A percentile compares a stretch with the other conserved stretches of the same genome.
These are phyloP conservation scores for Holothuria glaberrima DNA, from an alignment of 35 echinoderm and acorn worm genomes.

Conservation along the genomic window DNA sequence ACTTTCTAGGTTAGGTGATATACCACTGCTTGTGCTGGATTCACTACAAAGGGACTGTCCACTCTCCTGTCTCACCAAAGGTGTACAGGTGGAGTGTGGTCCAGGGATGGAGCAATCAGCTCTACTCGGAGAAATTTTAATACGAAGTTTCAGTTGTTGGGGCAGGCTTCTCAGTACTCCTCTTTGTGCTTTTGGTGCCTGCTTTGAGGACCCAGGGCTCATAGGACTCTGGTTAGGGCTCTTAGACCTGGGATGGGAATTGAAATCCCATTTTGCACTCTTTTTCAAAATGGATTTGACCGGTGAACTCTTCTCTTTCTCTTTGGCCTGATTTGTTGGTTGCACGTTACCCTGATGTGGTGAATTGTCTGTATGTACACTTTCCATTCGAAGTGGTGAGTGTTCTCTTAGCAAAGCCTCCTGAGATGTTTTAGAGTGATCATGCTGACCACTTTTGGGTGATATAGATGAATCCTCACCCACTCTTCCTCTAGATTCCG, in stretches of 20 bases:
- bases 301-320: constrained; percentile 19
- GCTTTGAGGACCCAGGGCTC: constrained; percentile 29
- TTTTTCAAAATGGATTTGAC: constrained; percentile 47
- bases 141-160: constrained; percentile 52
- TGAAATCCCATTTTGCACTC: constrained; percentile 30
- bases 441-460: constrained; percentile 1
- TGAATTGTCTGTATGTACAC: constrained; percentile 2
- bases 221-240: not conserved
- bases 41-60: constrained; percentile 84
- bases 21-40: constrained; percentile 74
- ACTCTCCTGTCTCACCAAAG: constrained; percentile 62
- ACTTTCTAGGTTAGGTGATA: constrained; percentile 76
- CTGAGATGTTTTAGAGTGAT: constrained; percentile 1
- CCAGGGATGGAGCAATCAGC: not conserved
- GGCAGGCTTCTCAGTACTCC: constrained; percentile 41
- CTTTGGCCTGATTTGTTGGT: constrained; percentile 43
- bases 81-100: not conserved
- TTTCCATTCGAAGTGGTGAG: constrained; percentile 9
- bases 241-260: constrained; percentile 7
- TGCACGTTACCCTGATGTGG: constrained; percentile 55
- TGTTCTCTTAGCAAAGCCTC: constrained; percentile 22
- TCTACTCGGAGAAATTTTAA: constrained; percentile 34
- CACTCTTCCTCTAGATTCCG: constrained; percentile 29
- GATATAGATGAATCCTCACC: constrained; percentile 3
- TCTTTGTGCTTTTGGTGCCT: constrained; percentile 20